Evolutionary conservation across 1,140 invertebrate species (phyloP).

Genomic region (Drosophila repleta): DNA sequence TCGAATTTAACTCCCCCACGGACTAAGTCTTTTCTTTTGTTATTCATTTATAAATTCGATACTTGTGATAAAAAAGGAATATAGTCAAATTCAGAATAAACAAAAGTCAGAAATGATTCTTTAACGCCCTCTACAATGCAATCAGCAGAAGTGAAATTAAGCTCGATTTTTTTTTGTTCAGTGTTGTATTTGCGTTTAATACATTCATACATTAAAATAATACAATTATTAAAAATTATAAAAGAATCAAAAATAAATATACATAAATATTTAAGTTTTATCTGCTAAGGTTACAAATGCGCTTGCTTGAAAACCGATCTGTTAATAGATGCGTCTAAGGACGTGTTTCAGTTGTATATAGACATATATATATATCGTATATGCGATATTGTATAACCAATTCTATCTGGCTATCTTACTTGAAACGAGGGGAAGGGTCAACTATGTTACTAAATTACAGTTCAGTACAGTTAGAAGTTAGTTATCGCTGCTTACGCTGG

Average conservation of each 20-base stretch:
- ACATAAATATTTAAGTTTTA: slow-evolving; percentile 47
- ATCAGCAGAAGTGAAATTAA: no score
- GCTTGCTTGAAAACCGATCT: slow-evolving; percentile 30
- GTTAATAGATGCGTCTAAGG: slow-evolving; percentile 7
- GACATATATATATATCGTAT: slow-evolving; percentile 9
- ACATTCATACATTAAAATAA: slow-evolving; percentile 46
- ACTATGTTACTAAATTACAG: slow-evolving; percentile 56
- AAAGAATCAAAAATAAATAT: slow-evolving; percentile 53
- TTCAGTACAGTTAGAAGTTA: slow-evolving; percentile 62
- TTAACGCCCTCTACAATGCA: no score
- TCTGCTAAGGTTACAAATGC: slow-evolving; percentile 37
- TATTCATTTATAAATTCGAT: no score
- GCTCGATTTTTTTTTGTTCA: neutral
- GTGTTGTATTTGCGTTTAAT: slow-evolving; percentile 42
- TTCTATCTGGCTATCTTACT: slow-evolving; percentile 8
- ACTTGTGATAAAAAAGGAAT: neutral
- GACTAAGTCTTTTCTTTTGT: neutral
- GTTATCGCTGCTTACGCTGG: slow-evolving; percentile 59
- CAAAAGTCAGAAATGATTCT: no score
- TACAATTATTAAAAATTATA: slow-evolving; percentile 46
- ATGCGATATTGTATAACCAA: slow-evolving; percentile 3
- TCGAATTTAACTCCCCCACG: slow-evolving; percentile 20
- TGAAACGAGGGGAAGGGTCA: slow-evolving; percentile 20
- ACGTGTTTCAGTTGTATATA: neutral
- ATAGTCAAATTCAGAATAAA: neutral